Evolutionary conservation across 2,113 vertebrate genomes (phyloP).

Genomic region (Accipiter virgatus): DNA sequence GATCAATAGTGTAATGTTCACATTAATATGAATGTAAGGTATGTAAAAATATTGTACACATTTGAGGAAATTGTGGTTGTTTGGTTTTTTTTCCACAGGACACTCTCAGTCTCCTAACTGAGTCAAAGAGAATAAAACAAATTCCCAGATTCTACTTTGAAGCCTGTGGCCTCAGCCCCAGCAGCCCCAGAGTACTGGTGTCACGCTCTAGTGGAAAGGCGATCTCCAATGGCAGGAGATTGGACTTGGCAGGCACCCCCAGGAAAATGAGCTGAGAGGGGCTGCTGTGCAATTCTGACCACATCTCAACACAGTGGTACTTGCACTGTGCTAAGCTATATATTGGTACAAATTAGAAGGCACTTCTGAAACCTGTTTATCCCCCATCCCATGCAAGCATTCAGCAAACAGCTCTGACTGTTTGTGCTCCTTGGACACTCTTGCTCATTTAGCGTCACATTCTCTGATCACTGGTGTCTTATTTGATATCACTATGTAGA

Average conservation of each 20-base stretch:
- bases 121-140: background rate
- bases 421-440: background rate
- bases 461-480: background rate
- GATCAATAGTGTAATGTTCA: background rate
- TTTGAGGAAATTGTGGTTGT: background rate
- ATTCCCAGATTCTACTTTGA: background rate
- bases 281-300: background rate
- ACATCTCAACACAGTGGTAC: too few species aligned
- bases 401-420: background rate
- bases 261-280: background rate
- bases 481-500: too few species aligned
- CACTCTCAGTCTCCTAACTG: background rate
- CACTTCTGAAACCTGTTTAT: background rate
- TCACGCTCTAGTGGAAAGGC: background rate
- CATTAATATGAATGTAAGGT: background rate
- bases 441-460: fast-evolving
- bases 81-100: background rate
- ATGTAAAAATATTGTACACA: background rate
- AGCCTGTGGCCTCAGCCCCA: background rate
- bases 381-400: background rate
- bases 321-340: background rate
- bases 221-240: background rate
- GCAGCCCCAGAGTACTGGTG: background rate
- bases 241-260: background rate
- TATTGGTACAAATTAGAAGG: background rate